Evolutionary conservation across 2,797 vertebrate species (phyloP).

Genomic region (Tenualosa ilisha): DNA sequence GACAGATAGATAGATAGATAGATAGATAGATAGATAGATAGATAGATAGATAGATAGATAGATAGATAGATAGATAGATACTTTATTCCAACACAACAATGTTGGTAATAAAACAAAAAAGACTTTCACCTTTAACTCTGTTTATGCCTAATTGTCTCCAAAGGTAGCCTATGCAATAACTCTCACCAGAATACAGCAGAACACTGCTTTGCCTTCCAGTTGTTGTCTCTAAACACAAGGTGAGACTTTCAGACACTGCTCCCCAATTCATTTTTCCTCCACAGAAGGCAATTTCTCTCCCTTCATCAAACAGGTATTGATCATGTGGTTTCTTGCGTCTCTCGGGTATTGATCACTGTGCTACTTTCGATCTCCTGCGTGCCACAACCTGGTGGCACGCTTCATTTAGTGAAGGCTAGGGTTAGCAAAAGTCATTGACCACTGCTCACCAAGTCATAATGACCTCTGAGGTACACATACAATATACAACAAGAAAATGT

Average conservation of each 20-base stretch:
- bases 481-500: neutral
- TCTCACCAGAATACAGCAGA: neutral
- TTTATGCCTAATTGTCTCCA: neutral
- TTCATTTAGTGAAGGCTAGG: slow-evolving; percentile 7
- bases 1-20: too few species aligned
- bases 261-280: slow-evolving; percentile 23
- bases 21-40: too few species aligned
- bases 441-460: slow-evolving; percentile 13
- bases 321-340: slow-evolving; percentile 29
- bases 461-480: neutral
- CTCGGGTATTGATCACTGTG: slow-evolving; percentile 44
- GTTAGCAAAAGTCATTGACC: slow-evolving; percentile 48
- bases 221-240: neutral
- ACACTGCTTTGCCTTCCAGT: neutral
- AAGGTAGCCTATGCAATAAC: neutral
- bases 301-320: slow-evolving; percentile 28
- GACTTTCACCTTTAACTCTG: neutral
- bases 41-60: too few species aligned
- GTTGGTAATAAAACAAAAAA: too few species aligned
- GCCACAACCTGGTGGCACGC: slow-evolving; percentile 32
- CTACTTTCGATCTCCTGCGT: slow-evolving; percentile 39
- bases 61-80: too few species aligned
- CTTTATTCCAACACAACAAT: too few species aligned
- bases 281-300: slow-evolving; percentile 44
- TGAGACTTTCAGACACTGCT: slow-evolving; percentile 24